phyloP scores from a whole-genome alignment of 2,888 invertebrate genomes.

The Cheilosia pagana region DNA sequence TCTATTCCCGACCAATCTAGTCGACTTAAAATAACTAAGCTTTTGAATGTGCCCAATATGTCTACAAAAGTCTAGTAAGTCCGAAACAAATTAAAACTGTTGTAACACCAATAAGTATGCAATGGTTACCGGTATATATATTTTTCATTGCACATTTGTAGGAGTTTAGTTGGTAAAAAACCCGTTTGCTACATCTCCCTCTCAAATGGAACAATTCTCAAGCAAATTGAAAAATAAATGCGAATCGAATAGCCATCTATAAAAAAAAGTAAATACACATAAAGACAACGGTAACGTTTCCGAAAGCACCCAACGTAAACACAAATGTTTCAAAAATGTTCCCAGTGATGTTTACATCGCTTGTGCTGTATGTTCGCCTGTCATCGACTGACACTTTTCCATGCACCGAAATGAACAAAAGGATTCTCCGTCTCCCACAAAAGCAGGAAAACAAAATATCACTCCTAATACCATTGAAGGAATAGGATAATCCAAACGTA shows the following conservation, averaged over 20 bases:
- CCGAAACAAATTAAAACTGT: too few relatives aligned
- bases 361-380: background rate
- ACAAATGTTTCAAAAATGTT: slow-evolving; percentile 3
- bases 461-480: slow-evolving; percentile 17
- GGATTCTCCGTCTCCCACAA: background rate
- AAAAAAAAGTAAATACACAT: background rate
- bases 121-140: too few relatives aligned
- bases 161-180: too few relatives aligned
- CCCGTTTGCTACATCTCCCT: background rate
- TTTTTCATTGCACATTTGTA: too few relatives aligned
- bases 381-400: slow-evolving; percentile 16
- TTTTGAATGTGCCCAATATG: too few relatives aligned
- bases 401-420: slow-evolving; percentile 22
- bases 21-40: too few relatives aligned
- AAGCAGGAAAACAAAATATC: slow-evolving; percentile 12
- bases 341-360: slow-evolving; percentile 33
- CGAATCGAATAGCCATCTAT: slow-evolving; percentile 16
- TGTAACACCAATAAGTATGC: too few relatives aligned
- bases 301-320: background rate
- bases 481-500: slow-evolving; percentile 18
- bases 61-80: too few relatives aligned
- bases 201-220: slow-evolving; percentile 23
- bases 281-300: background rate
- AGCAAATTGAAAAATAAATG: slow-evolving; percentile 35
- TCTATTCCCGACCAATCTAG: too few relatives aligned